Base-by-base conservation (phyloP, 2,888 invertebrate species). In the Seira sanloemensis region DNA sequence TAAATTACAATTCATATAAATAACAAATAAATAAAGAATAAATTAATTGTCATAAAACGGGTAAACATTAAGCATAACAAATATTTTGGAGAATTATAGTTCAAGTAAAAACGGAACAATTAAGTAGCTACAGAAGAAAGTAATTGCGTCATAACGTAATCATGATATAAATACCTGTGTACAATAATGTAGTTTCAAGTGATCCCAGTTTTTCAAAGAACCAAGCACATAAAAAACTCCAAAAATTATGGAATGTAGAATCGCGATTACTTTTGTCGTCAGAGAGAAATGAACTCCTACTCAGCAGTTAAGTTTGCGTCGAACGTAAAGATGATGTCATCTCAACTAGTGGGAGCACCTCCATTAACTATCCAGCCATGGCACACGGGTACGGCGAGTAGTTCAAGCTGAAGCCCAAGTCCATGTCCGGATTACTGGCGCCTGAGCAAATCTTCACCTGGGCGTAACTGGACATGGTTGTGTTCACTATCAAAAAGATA, bases 311-410 rank as follows among this genome's bases (percentile, higher is more conserved):
- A n/a, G n/a, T n/a, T n/a, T n/a, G n/a, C n/a, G n/a, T n/a, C n/a
- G n/a, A n/a, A n/a, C n/a, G n/a, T n/a, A n/a, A n/a, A n/a, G n/a
- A n/a, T n/a, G n/a, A n/a, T n/a, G n/a, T n/a, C n/a, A n/a, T 50
- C 50, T 50, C 50, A 50, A 50, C 2, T 50, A 12, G 16, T 7
- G 2, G 50, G 50, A 12, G 16, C 2, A 16, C 16, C 12, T 62
- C 62, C 37, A 37, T 37, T 37, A 18, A n/a, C 72, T 71, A 83
- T 37, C 73, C 73, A 23, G 54, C 16, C 78, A 83, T 4, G 7
- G 37, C 46, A 66, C 96, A 96, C 1, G 94, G 93, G 76, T 93
- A 90, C 91, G 96, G 95, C 62, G 94, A 92, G 90, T 95, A 96
- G 2, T 92, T 91, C 16, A 96, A 91, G 7, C 94, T 93, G 91